Evolutionary conservation across 1,140 invertebrate species (phyloP), one percentile per base, ranked within the genome.

Genomic region (Galendromus occidentalis): DNA sequence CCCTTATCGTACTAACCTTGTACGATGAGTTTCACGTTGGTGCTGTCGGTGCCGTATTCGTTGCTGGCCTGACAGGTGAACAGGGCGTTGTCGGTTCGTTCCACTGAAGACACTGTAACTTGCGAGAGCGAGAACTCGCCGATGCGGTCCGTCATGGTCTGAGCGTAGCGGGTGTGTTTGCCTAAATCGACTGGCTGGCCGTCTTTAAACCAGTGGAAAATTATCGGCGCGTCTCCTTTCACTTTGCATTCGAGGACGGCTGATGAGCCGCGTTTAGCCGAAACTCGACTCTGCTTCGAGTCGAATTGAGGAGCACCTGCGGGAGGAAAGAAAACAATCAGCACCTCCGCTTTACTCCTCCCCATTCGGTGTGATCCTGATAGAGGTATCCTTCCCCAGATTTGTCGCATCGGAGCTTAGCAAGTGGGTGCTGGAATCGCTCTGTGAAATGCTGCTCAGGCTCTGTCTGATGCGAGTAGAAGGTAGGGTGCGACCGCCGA

Each of bases 21-120:
- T 22, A 95, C 87, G 51, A 88, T 86, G 12, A 96, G 79, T 70
- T 89, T 85, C 73, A 92, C 88, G 25, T 84, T 84, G 80, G 91
- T 89, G 73, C 90, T 85, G 72, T 93, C 90, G 66, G 85, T 83
- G 17, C 91, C 91, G 71, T 90, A 90, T 44, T 84, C 80, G 76
- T 95, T 96, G 55, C 82, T 84, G 0, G 87, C 88, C 66, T 83
- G 79, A 75, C 91, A 95, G 22, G 87, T 86, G 74, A 93, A 86
- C 64, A 87, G 82, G 6, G 87, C 88, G 1, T 88, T 89, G 76
- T 95, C 91, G 69, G 86, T 84, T 41, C 88, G 79, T 67, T 86
- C 86, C 4, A 88, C 88, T 71, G 86, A 80, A 74, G 89, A 87
- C 68, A 93, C 91, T 70, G 87, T 90, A 41, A 92, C 77, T 70